Evolutionary conservation across 2,113 vertebrate genomes (phyloP).

Genomic region (Pygathrix nemaeus): DNA sequence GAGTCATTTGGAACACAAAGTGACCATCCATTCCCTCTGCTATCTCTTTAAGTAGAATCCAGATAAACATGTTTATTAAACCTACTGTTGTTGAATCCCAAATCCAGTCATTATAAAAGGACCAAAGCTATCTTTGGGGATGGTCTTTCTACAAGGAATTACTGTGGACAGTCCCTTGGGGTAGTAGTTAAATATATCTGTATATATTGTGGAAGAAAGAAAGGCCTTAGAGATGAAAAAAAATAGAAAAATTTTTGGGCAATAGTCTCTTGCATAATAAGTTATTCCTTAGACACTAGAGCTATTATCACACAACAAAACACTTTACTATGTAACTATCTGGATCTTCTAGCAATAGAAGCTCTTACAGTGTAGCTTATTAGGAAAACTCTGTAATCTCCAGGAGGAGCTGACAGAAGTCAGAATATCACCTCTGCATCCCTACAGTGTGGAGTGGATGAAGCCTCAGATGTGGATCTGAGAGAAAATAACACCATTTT

Average conservation of each 20-base stretch:
- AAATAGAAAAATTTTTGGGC: constrained; percentile 75
- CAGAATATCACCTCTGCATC: background rate
- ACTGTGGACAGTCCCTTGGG: constrained; percentile 68
- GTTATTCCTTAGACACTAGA: constrained; percentile 77
- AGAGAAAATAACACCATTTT: no score
- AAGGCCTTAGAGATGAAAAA: constrained; percentile 74
- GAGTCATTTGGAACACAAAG: constrained; percentile 66
- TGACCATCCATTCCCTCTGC: constrained; percentile 61
- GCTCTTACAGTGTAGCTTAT: constrained; percentile 1
- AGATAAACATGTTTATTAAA: constrained; percentile 77
- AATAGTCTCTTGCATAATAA: constrained; percentile 64
- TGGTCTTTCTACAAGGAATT: constrained; percentile 83
- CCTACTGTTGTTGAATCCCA: constrained; percentile 68
- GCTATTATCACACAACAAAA: constrained; percentile 73
- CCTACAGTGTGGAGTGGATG: background rate
- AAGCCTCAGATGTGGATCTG: background rate
- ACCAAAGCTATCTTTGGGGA: constrained; percentile 77
- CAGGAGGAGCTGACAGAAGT: background rate
- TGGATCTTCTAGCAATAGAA: constrained; percentile 10
- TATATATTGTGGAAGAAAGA: constrained; percentile 66
- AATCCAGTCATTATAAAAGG: constrained; percentile 80
- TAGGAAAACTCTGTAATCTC: constrained; percentile 15
- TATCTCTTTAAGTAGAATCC: constrained; percentile 71
- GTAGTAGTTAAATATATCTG: constrained; percentile 76
- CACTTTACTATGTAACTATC: constrained; percentile 61